A percentile compares a stretch with the other conserved stretches of the same genome.
phyloP scores from a whole-genome alignment of 1,140 invertebrate genomes.

The Solenopsis fugax region DNA sequence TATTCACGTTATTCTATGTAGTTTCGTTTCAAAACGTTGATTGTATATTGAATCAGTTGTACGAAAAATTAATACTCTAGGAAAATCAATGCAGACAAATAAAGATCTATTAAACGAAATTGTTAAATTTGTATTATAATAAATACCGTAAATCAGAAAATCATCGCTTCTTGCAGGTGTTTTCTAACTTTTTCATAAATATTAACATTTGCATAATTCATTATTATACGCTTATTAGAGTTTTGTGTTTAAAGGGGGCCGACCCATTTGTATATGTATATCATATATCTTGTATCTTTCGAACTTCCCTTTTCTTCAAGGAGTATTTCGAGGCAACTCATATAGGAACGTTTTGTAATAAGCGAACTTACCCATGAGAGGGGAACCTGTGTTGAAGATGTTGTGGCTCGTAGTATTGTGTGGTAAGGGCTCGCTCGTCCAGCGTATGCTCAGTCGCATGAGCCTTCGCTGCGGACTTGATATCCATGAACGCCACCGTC shows the following conservation, averaged over 20 bases:
- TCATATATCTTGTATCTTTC: background rate
- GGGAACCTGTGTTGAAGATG: conserved; percentile 86
- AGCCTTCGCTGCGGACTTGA: conserved; percentile 97
- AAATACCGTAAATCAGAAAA: background rate
- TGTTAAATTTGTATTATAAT: background rate
- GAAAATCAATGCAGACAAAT: background rate
- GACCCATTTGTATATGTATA: background rate
- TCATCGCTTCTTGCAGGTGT: background rate
- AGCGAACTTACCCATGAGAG: conserved; percentile 83
- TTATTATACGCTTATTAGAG: background rate
- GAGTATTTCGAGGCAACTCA: background rate
- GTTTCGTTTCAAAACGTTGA: background rate
- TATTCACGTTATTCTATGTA: conserved; percentile 15
- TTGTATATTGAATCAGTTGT: background rate
- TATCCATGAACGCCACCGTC: conserved; percentile 98
- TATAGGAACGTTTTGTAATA: background rate
- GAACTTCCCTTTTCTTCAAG: background rate
- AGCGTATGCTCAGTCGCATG: conserved; percentile 95
- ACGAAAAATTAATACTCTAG: background rate
- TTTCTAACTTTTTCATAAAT: background rate
- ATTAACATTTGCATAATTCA: background rate
- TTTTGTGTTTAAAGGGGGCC: background rate
- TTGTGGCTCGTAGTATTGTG: conserved; percentile 96
- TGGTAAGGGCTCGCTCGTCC: conserved; percentile 94
- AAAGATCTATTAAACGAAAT: background rate